Base-by-base conservation (phyloP, 2,797 vertebrate genomes). In the Clarias pachynema region DNA sequence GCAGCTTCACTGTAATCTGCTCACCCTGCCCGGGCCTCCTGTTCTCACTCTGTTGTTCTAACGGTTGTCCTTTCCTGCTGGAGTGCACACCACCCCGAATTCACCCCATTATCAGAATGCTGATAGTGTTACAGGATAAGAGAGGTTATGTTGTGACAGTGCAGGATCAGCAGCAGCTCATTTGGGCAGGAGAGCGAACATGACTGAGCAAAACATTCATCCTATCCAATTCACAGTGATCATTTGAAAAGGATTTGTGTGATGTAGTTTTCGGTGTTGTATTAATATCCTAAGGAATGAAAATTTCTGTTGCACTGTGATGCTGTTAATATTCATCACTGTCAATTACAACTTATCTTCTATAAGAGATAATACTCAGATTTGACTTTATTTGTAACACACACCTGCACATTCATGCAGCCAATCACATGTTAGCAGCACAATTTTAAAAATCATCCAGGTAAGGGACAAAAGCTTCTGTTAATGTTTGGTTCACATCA, bases 21-120 rank as follows among this genome's bases (percentile, higher is more conserved):
- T 83, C 22, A 68, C 62, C 59, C 74, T 63, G 57, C 69, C n/a
- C 88, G 81, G 89, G 86, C 84, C 75, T 69, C 62, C 74, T 40
- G 62, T 40, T 66, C 20, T n/a, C 59, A 15, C 53, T 83, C 63
- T 69, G 73, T 57, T 81, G 73, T 79, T 72, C 12, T 15, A 62
- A 40, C 37, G 20, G 29, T 29, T 69, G 29, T 29, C 31, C 63
- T 63, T 81, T 86, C 66, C 40, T 85, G 66, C 29, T 72, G 89
- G 81, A 88, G 88, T 69, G n/a, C 8, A 73, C 8, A 44, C 40
- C 22, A 66, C n/a, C 84, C 84, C 75, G n/a, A 83, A 86, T 69
- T 82, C 49, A 24, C 44, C 10, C 44, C 8, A 78, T 75, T 85
- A 69, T n/a, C 31, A 77, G 78, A 74, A 44, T 44, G 49, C n/a